A percentile compares a stretch with the other conserved stretches of the same genome.
Evolutionary conservation across 1,140 invertebrate species (phyloP).

Genomic region (Cotesia typhae): DNA sequence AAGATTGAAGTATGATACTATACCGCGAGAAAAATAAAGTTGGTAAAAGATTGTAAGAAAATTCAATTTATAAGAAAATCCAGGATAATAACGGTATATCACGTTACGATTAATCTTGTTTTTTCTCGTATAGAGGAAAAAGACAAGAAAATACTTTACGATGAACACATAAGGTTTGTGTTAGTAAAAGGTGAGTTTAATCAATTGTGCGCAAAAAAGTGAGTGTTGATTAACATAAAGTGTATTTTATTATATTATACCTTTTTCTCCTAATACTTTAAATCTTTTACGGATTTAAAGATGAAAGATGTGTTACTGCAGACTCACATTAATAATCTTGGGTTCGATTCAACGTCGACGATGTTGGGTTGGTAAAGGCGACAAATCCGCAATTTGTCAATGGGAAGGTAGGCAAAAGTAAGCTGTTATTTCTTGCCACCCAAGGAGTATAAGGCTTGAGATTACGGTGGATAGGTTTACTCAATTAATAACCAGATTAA

Average conservation of each 20-base stretch:
- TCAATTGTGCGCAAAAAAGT: conserved; percentile 7
- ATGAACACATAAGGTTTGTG: background rate
- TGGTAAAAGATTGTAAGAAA: background rate
- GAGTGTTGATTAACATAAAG: background rate
- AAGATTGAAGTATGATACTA: background rate
- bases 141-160: background rate
- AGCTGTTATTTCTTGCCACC: conserved; percentile 36
- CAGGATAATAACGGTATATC: background rate
- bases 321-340: background rate
- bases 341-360: conserved; percentile 15
- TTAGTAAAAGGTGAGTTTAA: no score
- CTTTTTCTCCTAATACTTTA: no score
- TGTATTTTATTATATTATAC: no score
- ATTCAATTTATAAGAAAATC: conserved; percentile 14
- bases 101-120: conserved; percentile 3
- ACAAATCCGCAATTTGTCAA: conserved; percentile 39
- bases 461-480: conserved; percentile 31
- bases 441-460: conserved; percentile 23
- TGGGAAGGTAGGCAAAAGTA: conserved; percentile 21
- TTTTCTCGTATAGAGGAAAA: background rate
- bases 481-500: conserved; percentile 52
- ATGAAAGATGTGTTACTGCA: background rate
- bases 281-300: no score
- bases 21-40: background rate
- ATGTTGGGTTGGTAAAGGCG: conserved; percentile 17